Conservation (phyloP, 2,888 invertebrate species). For the Helobdella robusta region DNA sequence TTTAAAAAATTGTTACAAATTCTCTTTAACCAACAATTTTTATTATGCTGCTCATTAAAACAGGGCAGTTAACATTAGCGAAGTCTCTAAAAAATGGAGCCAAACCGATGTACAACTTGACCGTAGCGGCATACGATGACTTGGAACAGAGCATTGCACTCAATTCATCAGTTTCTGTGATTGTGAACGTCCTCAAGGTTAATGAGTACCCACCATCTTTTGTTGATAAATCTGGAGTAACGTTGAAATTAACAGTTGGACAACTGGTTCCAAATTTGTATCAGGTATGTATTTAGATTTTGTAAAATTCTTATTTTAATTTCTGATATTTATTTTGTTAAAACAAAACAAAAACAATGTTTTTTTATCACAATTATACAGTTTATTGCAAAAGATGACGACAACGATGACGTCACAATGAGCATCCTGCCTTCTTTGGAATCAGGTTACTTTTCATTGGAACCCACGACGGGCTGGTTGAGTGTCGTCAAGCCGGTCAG, state of each 20-base stretch:
- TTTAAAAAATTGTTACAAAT: too few species aligned
- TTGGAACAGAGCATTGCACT: not conserved
- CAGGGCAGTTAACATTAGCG: not conserved
- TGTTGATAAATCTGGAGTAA: not conserved
- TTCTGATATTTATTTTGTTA: not conserved
- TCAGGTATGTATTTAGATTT: too few species aligned
- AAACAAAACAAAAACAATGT: not conserved
- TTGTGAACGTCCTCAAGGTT: not conserved
- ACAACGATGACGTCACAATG: slow-evolving; percentile 2
- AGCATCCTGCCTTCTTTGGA: not conserved
- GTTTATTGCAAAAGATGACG: not conserved
- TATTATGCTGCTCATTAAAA: too few species aligned
- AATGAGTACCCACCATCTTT: slow-evolving; percentile 14
- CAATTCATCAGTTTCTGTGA: not conserved
- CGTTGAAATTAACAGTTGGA: not conserved
- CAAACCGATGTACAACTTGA: not conserved
- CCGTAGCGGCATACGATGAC: not conserved
- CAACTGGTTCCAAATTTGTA: not conserved
- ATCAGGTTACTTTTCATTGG: not conserved
- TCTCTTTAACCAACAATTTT: too few species aligned
- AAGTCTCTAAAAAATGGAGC: slow-evolving; percentile 4
- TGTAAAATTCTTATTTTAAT: too few species aligned
- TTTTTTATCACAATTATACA: not conserved
- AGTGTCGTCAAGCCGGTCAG: slow-evolving; percentile 9
- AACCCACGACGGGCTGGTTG: slow-evolving; percentile 14